Evolutionary conservation across 2,888 invertebrate species (phyloP).

Genomic region (Nymphalis c-album): DNA sequence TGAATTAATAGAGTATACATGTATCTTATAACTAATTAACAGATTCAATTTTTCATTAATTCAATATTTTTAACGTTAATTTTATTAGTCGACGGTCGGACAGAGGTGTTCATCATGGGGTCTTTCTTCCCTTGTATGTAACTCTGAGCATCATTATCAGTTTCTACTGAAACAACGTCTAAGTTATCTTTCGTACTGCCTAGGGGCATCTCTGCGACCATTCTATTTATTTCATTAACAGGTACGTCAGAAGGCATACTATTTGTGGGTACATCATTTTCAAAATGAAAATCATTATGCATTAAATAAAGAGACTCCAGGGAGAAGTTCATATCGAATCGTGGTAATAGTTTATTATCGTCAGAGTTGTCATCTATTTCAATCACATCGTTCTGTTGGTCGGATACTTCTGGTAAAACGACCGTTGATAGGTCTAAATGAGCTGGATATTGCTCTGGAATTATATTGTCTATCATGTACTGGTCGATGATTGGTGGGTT

Average conservation of each 20-base stretch:
- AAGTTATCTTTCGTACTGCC: slow-evolving; percentile 61
- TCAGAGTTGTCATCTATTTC: slow-evolving; percentile 78
- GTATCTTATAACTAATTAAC: slow-evolving; percentile 20
- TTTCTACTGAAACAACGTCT: slow-evolving; percentile 50
- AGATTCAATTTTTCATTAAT: slow-evolving; percentile 69
- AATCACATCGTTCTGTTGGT: slow-evolving; percentile 69
- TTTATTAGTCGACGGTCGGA: slow-evolving; percentile 68
- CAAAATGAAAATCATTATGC: slow-evolving; percentile 76
- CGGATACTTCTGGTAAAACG: slow-evolving; percentile 60
- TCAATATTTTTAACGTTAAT: slow-evolving; percentile 78
- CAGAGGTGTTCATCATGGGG: slow-evolving; percentile 75
- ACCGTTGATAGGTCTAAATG: slow-evolving; percentile 66
- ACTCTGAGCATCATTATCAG: slow-evolving; percentile 57
- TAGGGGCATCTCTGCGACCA: slow-evolving; percentile 65
- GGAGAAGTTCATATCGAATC: slow-evolving; percentile 72
- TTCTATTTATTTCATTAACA: slow-evolving; percentile 62
- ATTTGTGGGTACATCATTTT: slow-evolving; percentile 61
- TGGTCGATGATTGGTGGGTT: slow-evolving; percentile 70
- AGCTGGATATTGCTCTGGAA: slow-evolving; percentile 67
- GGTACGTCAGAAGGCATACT: slow-evolving; percentile 52
- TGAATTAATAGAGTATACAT: slow-evolving; percentile 20
- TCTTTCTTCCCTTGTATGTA: slow-evolving; percentile 72
- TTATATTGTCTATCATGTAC: slow-evolving; percentile 70
- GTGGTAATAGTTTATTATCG: slow-evolving; percentile 68
- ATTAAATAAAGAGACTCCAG: slow-evolving; percentile 69